Percentiles rank a stretch among this genome's conserved stretches.
phyloP scores from a whole-genome alignment of 2,113 vertebrate genomes.

The Tachysurus vachellii region DNA sequence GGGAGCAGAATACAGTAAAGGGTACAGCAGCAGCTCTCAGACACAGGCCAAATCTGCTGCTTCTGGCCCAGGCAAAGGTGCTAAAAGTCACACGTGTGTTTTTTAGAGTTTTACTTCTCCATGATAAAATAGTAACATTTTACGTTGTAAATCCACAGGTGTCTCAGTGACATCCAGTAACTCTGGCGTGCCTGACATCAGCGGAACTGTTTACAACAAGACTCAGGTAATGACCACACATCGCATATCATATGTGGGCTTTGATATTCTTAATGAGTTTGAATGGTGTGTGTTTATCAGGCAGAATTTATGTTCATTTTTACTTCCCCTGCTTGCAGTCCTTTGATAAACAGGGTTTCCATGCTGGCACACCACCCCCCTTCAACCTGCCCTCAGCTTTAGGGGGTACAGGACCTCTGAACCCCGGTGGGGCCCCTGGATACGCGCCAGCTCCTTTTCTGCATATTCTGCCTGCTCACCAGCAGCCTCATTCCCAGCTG shows the following conservation, averaged over 20 bases:
- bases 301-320: neutral
- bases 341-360: slow-evolving; percentile 85
- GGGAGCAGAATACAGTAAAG: slow-evolving; percentile 91
- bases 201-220: slow-evolving; percentile 99
- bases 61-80: slow-evolving; percentile 93
- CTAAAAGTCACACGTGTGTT: neutral
- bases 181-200: slow-evolving; percentile 97
- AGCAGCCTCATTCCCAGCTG: slow-evolving; percentile 97
- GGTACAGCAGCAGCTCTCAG: slow-evolving; percentile 89
- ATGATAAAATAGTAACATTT: neutral
- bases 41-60: slow-evolving; percentile 91
- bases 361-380: slow-evolving; percentile 91
- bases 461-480: slow-evolving; percentile 95
- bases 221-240: slow-evolving; percentile 81
- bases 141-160: slow-evolving; percentile 69
- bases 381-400: slow-evolving; percentile 95
- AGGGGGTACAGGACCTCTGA: slow-evolving; percentile 91
- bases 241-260: neutral
- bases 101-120: neutral
- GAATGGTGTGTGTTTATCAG: neutral
- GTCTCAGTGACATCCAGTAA: slow-evolving; percentile 99
- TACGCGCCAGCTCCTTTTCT: slow-evolving; percentile 94
- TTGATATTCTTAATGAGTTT: neutral
- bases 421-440: slow-evolving; percentile 88
- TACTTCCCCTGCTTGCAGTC: slow-evolving; percentile 69